Evolutionary conservation across 2,797 vertebrate genomes (phyloP).

Genomic region (Dendrocincla fuliginosa): DNA sequence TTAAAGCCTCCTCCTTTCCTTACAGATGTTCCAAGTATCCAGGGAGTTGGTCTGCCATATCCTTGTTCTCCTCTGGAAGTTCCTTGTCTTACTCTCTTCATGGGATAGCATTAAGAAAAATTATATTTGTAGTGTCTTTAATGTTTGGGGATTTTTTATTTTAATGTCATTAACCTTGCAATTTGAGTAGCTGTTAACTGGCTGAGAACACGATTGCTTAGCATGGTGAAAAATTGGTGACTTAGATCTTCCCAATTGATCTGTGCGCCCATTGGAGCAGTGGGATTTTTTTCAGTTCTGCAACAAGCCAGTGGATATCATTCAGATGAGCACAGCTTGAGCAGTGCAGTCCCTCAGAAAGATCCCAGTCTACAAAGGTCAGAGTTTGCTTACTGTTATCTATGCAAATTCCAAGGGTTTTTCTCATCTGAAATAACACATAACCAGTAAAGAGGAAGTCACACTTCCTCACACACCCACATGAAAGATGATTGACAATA

Average conservation of each 20-base stretch:
- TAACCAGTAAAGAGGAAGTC: slow-evolving; percentile 29
- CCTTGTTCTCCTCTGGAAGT: not conserved
- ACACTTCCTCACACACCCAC: slow-evolving; percentile 7
- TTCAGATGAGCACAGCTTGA: not conserved
- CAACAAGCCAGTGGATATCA: not conserved
- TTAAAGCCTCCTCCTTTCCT: not conserved
- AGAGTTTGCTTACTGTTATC: not conserved
- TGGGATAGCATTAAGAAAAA: not conserved
- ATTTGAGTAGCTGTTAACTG: not conserved
- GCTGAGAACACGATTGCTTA: not conserved
- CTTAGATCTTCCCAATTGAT: not conserved
- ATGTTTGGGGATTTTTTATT: not conserved
- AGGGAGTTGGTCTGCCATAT: not conserved
- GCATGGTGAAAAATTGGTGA: not conserved
- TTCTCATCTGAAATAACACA: slow-evolving; percentile 1
- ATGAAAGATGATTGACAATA: not conserved
- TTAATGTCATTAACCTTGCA: not conserved
- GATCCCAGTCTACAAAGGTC: not conserved
- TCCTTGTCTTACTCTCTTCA: not conserved
- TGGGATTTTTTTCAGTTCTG: not conserved
- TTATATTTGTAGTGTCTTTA: not conserved
- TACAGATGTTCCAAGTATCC: not conserved
- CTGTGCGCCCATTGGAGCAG: not conserved
- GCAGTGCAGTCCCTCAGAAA: not conserved
- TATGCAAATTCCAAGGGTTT: slow-evolving; percentile 2